Base-by-base conservation (phyloP, 2,113 vertebrate genomes). In the Asarcornis scutulata region DNA sequence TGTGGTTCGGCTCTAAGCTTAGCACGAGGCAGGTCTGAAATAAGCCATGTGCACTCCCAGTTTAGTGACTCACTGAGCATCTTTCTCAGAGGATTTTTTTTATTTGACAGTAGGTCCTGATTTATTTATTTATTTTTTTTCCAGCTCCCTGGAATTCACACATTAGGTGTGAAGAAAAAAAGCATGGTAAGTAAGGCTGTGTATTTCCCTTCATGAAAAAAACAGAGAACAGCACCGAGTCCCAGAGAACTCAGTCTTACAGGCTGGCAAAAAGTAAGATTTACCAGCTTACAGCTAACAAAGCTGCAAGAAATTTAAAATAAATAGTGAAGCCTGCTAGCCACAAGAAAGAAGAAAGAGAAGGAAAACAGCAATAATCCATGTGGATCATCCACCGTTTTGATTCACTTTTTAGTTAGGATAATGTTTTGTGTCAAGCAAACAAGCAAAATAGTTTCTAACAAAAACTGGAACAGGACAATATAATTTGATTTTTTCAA, bases 101-200 rank as follows among this genome's bases (percentile, higher is more conserved):
- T 48, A n/a, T 48, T 84, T 88, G 56, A 36, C 23, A 38, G 20
- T 4, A 44, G 53, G 21, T 32, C 21, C 9, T 42, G 15, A 15
- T 26, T 62, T 66, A 23, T 53, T 58, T 40, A 40, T 56, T 63
- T n/a, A n/a, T n/a, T 78, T 40, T 66, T 22, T 32, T 38, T 4
- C 4, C 9, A 91, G 3, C 18, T 44, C 36, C 15, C 31, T 21
- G 8, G 55, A 48, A 26, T 58, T 81, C 22, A 29, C 17, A 48
- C 2, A 38, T 72, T 3, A 14, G 4, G 2, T 2, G 6, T 4
- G 8, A 32, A 0, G 1, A 72, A 72, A 60, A 52, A 48, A 58
- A 23, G 11, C 3, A 14, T 7, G 9, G 77, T 34, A 36, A 68
- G 72, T 27, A 1, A 1, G 8, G 26, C 42, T 42, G 58, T 1